Percentiles rank a stretch among this genome's conserved stretches.
These are phyloP conservation scores for Ophion ellenae DNA, from an alignment of 2,888 invertebrate genomes.

Conservation along the genomic window DNA sequence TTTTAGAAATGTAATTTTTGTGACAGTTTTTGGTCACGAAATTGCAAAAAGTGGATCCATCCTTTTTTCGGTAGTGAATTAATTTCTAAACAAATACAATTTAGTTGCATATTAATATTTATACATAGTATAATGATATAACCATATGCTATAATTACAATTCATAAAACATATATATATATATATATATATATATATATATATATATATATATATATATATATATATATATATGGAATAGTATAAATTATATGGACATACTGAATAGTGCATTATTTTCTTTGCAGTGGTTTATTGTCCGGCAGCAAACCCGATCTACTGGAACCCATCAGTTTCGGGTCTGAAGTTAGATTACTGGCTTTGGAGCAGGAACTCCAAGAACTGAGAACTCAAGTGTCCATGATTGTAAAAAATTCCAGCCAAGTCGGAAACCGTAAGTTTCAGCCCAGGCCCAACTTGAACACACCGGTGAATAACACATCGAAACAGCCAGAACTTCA, in stretches of 20 bases:
- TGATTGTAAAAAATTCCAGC: constrained; percentile 80
- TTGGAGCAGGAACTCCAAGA: constrained; percentile 82
- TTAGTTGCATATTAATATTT: too few species aligned
- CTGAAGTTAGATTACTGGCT: constrained; percentile 82
- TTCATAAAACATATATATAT: too few species aligned
- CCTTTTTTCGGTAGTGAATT: too few species aligned
- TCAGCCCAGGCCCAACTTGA: not conserved
- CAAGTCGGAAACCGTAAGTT: constrained; percentile 75
- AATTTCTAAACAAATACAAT: too few species aligned
- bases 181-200: too few species aligned
- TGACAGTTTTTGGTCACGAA: too few species aligned
- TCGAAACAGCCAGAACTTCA: not conserved
- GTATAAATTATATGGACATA: not conserved
- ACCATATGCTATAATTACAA: too few species aligned
- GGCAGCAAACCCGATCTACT: constrained; percentile 81
- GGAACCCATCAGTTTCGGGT: constrained; percentile 82
- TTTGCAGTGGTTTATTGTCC: constrained; percentile 76
- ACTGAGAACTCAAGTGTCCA: constrained; percentile 80
- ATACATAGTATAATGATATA: too few species aligned
- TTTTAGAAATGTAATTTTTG: too few species aligned
- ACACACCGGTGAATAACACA: not conserved
- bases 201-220: too few species aligned
- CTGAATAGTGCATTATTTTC: not conserved
- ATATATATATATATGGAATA: too few species aligned
- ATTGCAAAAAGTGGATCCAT: too few species aligned